Conservation (phyloP, 2,888 invertebrate species). For the Petrophora chlorosata region DNA sequence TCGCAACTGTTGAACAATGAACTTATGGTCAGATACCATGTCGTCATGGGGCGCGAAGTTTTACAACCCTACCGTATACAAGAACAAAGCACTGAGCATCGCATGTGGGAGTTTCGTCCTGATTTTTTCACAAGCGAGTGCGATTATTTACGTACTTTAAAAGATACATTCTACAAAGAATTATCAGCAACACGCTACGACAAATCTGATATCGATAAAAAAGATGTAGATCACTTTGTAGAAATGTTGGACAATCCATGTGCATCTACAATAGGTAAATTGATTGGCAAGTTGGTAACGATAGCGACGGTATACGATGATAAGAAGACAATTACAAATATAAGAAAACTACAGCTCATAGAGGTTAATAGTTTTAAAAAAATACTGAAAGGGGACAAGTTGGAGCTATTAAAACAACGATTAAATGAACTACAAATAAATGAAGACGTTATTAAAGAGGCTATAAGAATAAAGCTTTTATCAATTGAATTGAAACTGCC, state of each 20-base stretch:
- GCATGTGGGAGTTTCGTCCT: constrained; percentile 38
- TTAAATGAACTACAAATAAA: constrained; percentile 37
- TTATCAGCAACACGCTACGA: constrained; percentile 33
- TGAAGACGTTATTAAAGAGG: constrained; percentile 34
- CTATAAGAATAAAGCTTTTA: constrained; percentile 35
- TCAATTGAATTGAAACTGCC: constrained; percentile 41
- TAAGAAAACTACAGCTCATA: constrained; percentile 28
- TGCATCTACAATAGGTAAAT: constrained; percentile 36
- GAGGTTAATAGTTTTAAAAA: constrained; percentile 33
- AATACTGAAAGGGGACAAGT: too few relatives aligned
- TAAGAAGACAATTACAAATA: too few relatives aligned
- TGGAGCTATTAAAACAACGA: constrained; percentile 30
- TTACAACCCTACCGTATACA: constrained; percentile 27
- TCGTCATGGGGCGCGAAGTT: constrained; percentile 44
- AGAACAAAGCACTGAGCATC: constrained; percentile 12
- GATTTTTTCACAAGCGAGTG: constrained; percentile 44
- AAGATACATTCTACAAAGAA: constrained; percentile 39
- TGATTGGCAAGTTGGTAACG: constrained; percentile 42
- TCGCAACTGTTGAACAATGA: constrained; percentile 42
- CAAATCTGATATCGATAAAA: constrained; percentile 30
- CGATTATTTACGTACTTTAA: constrained; percentile 31
- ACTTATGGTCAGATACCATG: constrained; percentile 46
- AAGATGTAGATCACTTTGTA: constrained; percentile 30
- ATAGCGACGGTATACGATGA: too few relatives aligned
- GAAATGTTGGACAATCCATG: constrained; percentile 33